Evolutionary conservation across 2,797 vertebrate genomes (phyloP), one percentile per base, ranked within the genome.

Genomic region (Alcedo quadribrachys): DNA sequence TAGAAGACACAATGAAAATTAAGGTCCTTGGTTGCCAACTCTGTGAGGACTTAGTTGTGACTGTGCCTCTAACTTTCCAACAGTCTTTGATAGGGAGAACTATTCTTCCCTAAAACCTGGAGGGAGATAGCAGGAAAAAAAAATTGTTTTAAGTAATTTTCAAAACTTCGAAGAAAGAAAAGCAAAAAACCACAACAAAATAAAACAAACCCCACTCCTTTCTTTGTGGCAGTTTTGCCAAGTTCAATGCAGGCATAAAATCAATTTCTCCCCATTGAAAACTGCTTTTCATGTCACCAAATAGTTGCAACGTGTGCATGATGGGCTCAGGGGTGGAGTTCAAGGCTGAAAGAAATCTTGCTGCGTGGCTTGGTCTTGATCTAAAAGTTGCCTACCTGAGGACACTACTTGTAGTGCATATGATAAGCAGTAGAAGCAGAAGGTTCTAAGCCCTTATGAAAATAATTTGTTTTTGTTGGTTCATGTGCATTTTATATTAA

Each of bases 201-300:
- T 37, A 37, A 37, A 37, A 14, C 37, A 37, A 37, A 37, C 13
- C 9, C 14, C 11, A 5, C 7, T 42, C 20, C 11, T 68, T 55
- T 48, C 46, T 55, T 60, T 77, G 1, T 84, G 35, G 11, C 24
- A 46, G 62, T 66, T 92, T 89, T 89, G 42, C 43, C 74, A 69
- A 60, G 55, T 91, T 88, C 74, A 85, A 18, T 8, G 1, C 60
- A 86, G 63, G 63, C 77, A 76, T 81, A 86, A 94, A 91, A 92
- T 94, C 74, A 76, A 40, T 91, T 86, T 90, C 9, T 83, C 13
- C 22, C 48, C 33, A 24, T 42, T 91, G 63, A 57, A 93, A 93
- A 27, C 30, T 85, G 43, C 35, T 93, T 92, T 94, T 93, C 32
- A 20, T 93, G 81, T 86, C 53, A 67, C 14, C 62, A 70, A 84